Base-by-base conservation (phyloP, 2,113 vertebrate genomes). In the Herpailurus yagouaroundi region DNA sequence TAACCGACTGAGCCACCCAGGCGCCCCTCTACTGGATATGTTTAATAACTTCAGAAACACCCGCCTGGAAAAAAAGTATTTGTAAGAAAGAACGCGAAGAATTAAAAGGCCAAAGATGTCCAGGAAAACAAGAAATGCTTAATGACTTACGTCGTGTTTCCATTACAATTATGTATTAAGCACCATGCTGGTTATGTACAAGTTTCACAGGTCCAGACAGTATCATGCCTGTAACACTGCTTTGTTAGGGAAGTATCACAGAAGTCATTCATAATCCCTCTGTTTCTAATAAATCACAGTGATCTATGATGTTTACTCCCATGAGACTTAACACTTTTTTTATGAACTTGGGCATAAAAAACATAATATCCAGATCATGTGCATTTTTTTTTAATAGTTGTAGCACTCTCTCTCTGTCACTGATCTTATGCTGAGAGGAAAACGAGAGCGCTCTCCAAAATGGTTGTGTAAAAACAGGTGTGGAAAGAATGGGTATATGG, bases 41-140 rank as follows among this genome's bases (percentile, higher is more conserved):
- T 60, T 74, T 71, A 82, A 74, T 93, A 96, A 52, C 7, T 14
- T 92, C 36, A 97, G 66, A 95, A 92, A 95, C 89, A 63, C 15
- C 50, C 86, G 71, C n/a, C 57, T 94, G n/a, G 64, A 48, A 55
- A 83, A 57, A 96, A 89, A 41, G 18, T 80, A 92, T 76, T 80
- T 41, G 14, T 77, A 45, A 64, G 4, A 89, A 92, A 91, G 79
- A 95, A 63, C 48, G 14, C 5, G 68, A 93, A 52, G 21, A 82
- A 41, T 90, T 74, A 79, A 87, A 86, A 94, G 15, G 9, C 50
- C 93, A 33, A 19, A 36, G 7, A 29, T 81, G 23, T 64, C 27
- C 21, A 92, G 45, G 31, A 91, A 91, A 92, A 48, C 41, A 85
- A 82, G 33, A 79, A 60, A 52, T 73, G 25, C 27, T 45, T 91